Base-by-base conservation (phyloP, 2,888 invertebrate genomes). In the Platerodrilus igneus region DNA sequence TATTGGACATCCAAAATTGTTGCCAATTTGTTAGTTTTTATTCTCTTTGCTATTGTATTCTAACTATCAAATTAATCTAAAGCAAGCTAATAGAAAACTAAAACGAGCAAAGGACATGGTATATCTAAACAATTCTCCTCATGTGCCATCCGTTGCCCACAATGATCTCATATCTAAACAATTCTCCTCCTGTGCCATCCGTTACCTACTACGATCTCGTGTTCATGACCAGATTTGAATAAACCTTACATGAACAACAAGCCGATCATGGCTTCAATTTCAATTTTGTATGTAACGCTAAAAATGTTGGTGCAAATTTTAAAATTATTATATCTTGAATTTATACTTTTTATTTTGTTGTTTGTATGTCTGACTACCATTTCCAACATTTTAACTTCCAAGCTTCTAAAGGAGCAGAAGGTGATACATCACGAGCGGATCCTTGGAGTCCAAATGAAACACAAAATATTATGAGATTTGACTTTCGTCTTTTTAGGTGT, bases 21-120 rank as follows among this genome's bases (percentile, higher is more conserved):
- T 23, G 41, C 41, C 10, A 37, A 20, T 16, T 41, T 36, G 22
- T 41, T 30, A 19, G 8, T 19, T 30, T 28, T 9, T 18, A 18
- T n/a, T n/a, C n/a, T 36, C 16, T 21, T 27, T 30, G 9, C 18
- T 25, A 26, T 41, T 13, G 33, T 34, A n/a, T 6, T 7, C 25
- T 15, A 22, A 26, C 20, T 18, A 28, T 41, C 37, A 13, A 41
- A n/a, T n/a, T n/a, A n/a, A 32, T 10, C 36, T 16, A 13, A 37
- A 22, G 32, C 31, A 34, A 7, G 32, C 5, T 10, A 37, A 31
- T 14, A 38, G 27, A 32, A 38, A 38, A 8, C 13, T 8, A 25
- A 38, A 38, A 15, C 26, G 38, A 18, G 30, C 31, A 11, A 37
- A 19, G n/a, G 30, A 17, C 25, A 18, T 38, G 10, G 31, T 32